phyloP scores from a whole-genome alignment of 2,888 invertebrate genomes.

The Andrena camellia region DNA sequence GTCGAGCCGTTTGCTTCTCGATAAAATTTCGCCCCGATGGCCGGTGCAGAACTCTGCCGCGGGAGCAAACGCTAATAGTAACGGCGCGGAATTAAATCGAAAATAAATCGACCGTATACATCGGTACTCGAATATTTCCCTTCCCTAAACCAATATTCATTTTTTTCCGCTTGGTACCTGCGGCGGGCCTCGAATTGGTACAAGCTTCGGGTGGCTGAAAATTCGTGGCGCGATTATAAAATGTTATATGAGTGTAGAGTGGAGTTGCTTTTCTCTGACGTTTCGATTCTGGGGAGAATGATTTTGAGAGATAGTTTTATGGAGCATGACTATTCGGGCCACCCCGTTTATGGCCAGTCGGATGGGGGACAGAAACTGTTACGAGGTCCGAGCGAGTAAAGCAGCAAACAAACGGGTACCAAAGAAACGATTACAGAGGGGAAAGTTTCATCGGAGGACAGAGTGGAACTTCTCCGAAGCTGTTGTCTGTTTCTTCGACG shows the following conservation, averaged over 20 bases:
- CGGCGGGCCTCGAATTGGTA: too few species aligned
- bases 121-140: background rate
- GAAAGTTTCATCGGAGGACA: background rate
- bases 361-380: background rate
- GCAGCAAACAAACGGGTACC: background rate
- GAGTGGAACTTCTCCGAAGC: constrained; percentile 4
- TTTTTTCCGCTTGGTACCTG: background rate
- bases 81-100: background rate
- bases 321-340: background rate
- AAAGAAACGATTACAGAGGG: constrained; percentile 15
- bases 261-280: background rate
- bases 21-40: constrained; percentile 3
- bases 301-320: too few species aligned
- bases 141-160: background rate
- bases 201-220: too few species aligned
- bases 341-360: background rate
- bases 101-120: background rate
- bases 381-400: constrained; percentile 5
- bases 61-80: background rate
- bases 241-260: too few species aligned
- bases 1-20: background rate
- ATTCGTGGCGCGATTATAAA: too few species aligned
- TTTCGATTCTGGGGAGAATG: background rate
- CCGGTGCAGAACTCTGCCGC: background rate
- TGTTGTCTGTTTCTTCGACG: background rate